These are phyloP conservation scores for Rattus rattus DNA, from an alignment of 2,113 vertebrate species.

Conservation along the genomic window DNA sequence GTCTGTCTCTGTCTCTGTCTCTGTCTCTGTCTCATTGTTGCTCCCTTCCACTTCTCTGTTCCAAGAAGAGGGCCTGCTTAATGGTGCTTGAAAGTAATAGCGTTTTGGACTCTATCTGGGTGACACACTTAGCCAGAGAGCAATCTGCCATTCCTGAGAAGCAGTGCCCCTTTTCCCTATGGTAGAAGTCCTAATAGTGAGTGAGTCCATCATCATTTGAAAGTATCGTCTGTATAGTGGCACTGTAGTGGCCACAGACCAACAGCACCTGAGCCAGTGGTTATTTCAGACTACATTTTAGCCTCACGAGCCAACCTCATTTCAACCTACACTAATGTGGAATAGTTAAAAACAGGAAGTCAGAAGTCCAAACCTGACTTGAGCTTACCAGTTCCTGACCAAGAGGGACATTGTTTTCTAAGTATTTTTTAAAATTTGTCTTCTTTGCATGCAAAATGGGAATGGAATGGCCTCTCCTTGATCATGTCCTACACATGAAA, in stretches of 20 bases:
- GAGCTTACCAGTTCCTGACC: background rate
- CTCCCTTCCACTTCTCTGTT: background rate
- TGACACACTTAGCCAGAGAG: background rate
- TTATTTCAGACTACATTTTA: background rate
- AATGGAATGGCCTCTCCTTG: background rate
- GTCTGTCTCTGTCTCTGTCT: no score
- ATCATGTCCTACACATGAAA: background rate
- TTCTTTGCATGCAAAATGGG: background rate
- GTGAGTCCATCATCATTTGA: background rate
- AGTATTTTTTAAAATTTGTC: background rate
- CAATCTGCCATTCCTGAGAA: background rate
- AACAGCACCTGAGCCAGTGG: background rate
- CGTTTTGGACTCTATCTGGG: background rate
- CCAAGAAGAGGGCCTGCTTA: background rate
- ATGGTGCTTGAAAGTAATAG: background rate
- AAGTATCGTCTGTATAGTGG: background rate
- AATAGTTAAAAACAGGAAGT: constrained; percentile 17
- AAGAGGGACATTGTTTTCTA: background rate
- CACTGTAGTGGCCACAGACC: background rate
- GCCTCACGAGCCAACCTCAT: background rate
- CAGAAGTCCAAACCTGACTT: background rate
- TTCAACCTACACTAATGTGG: background rate
- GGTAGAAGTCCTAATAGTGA: background rate
- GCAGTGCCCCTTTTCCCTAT: background rate
- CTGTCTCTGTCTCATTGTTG: background rate